Conservation (phyloP, 2,797 vertebrate genomes). For the Hozukius guyotensis region DNA sequence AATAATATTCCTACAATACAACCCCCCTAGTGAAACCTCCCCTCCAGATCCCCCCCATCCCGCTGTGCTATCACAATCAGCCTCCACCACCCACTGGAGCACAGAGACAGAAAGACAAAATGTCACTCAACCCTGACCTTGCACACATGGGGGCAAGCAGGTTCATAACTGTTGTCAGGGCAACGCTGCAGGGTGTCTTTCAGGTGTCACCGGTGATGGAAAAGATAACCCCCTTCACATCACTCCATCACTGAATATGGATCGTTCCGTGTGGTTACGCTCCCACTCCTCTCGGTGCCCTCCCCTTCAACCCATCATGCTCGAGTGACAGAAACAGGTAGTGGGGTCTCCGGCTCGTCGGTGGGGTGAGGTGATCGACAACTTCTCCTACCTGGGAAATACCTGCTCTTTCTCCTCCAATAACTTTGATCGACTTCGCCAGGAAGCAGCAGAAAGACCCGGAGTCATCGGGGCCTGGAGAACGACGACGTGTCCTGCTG, state of each 20-base stretch:
- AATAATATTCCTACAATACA: background rate
- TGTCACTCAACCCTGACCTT: slow-evolving; percentile 75
- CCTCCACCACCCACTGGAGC: slow-evolving; percentile 65
- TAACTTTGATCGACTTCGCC: slow-evolving; percentile 23
- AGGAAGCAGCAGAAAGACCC: background rate
- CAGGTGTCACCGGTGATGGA: slow-evolving; percentile 75
- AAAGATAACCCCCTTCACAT: slow-evolving; percentile 47
- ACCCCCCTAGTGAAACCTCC: background rate
- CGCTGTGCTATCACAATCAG: slow-evolving; percentile 27
- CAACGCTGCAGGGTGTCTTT: slow-evolving; percentile 72
- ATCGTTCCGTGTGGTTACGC: slow-evolving; percentile 65
- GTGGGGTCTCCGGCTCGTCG: background rate
- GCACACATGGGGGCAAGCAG: slow-evolving; percentile 21
- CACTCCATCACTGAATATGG: slow-evolving; percentile 70
- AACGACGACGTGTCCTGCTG: slow-evolving; percentile 17
- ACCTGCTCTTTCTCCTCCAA: slow-evolving; percentile 22
- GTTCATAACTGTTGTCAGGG: slow-evolving; percentile 72
- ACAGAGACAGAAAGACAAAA: slow-evolving; percentile 62
- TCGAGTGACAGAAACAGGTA: slow-evolving; percentile 60
- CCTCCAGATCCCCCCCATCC: background rate
- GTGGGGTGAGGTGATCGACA: slow-evolving; percentile 38
- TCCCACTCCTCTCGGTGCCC: slow-evolving; percentile 42
- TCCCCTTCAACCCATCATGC: slow-evolving; percentile 53
- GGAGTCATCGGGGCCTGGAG: background rate
- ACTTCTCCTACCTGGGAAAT: slow-evolving; percentile 27